Conservation (phyloP, 1,140 invertebrate genomes). For the Triops longicaudatus region DNA sequence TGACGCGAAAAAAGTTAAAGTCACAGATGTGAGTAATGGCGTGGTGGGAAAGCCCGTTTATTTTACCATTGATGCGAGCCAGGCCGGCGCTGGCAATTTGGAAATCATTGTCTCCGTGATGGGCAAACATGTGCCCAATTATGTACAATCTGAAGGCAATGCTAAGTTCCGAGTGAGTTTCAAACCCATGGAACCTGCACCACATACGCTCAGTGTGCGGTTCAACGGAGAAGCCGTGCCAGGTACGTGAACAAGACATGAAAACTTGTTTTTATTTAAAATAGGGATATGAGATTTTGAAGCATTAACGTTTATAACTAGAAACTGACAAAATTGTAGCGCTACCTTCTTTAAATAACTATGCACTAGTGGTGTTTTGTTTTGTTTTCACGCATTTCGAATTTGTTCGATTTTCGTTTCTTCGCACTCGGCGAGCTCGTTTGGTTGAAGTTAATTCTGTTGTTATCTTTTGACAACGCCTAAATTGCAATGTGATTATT, state of each 20-base stretch:
- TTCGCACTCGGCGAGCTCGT: too few species aligned
- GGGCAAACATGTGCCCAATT: constrained; percentile 95
- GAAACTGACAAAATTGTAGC: too few species aligned
- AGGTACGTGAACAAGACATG: constrained; percentile 42
- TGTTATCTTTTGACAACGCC: too few species aligned
- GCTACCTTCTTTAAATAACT: too few species aligned
- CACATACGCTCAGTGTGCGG: constrained; percentile 79
- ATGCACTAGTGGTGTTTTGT: too few species aligned
- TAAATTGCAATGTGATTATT: too few species aligned
- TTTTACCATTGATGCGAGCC: constrained; percentile 76
- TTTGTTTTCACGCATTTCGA: too few species aligned
- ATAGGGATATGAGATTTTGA: too few species aligned
- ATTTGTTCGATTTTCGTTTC: too few species aligned
- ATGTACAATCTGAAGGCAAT: constrained; percentile 94
- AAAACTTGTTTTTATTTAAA: constrained; percentile 8
- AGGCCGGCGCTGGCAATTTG: constrained; percentile 85
- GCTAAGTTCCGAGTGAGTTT: constrained; percentile 93
- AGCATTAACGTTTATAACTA: too few species aligned
- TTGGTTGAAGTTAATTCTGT: too few species aligned
- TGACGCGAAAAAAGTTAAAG: constrained; percentile 79
- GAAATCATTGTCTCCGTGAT: constrained; percentile 98
- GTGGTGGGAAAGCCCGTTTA: constrained; percentile 83
- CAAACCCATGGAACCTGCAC: constrained; percentile 83
- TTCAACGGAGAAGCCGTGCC: constrained; percentile 95
- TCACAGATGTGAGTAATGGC: constrained; percentile 81